Evolutionary conservation across 2,888 invertebrate species (phyloP).

Genomic region (Plagodis dolabraria): DNA sequence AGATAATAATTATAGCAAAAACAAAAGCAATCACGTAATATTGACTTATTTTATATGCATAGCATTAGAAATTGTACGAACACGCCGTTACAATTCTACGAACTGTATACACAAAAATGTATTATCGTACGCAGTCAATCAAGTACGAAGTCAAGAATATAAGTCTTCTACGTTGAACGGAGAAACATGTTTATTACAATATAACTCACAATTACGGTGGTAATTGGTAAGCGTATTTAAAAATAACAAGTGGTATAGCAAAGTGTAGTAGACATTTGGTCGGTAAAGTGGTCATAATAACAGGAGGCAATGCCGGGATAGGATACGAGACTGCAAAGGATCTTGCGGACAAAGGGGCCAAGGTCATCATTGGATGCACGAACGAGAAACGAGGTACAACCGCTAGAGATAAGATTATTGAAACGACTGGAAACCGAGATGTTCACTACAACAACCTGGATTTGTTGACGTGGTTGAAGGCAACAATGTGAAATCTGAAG

Average conservation of each 20-base stretch:
- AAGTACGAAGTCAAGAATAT: no score
- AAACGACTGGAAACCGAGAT: slow-evolving; percentile 53
- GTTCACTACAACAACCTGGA: slow-evolving; percentile 75
- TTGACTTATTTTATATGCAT: no score
- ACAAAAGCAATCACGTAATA: no score
- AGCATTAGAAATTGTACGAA: no score
- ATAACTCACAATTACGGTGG: not conserved
- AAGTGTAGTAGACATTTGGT: slow-evolving; percentile 80
- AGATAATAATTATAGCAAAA: no score
- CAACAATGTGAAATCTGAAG: slow-evolving; percentile 78
- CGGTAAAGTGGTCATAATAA: slow-evolving; percentile 93
- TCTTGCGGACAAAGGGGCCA: slow-evolving; percentile 89
- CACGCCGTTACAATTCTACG: no score
- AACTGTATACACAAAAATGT: no score
- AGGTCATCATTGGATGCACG: slow-evolving; percentile 92
- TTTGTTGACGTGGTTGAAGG: slow-evolving; percentile 79
- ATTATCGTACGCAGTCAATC: not conserved
- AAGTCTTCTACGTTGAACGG: not conserved
- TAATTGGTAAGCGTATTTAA: slow-evolving; percentile 5
- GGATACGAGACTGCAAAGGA: slow-evolving; percentile 91
- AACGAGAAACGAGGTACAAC: slow-evolving; percentile 87
- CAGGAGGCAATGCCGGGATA: slow-evolving; percentile 93
- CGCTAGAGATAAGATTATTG: slow-evolving; percentile 63
- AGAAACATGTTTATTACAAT: not conserved
- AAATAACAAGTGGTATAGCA: slow-evolving; percentile 47